Percentiles rank a stretch among this genome's conserved stretches.
Conservation (phyloP, 1,140 invertebrate species). For the Lamellibrachia luymesi region DNA sequence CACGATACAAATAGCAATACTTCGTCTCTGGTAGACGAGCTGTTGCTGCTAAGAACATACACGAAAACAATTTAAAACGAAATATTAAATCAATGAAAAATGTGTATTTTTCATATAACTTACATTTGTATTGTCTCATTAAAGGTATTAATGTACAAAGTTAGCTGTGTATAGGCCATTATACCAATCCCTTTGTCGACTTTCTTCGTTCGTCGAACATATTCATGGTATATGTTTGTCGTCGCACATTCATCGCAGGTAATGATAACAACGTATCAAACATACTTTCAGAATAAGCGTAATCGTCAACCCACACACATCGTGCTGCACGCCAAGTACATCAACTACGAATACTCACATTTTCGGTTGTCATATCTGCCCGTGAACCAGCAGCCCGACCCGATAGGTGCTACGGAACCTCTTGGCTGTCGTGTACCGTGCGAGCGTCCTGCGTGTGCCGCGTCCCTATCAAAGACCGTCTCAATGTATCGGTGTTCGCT, state of each 20-base stretch:
- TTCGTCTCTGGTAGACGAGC: not conserved
- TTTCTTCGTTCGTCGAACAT: not conserved
- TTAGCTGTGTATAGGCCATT: not conserved
- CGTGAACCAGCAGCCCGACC: not conserved
- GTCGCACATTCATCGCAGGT: not conserved
- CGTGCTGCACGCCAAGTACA: not conserved
- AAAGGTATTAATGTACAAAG: not conserved
- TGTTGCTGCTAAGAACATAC: not conserved
- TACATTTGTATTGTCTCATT: not conserved
- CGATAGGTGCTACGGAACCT: not conserved
- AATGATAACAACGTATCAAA: not conserved
- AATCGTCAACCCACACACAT: not conserved
- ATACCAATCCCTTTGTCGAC: not conserved
- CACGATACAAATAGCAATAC: not conserved
- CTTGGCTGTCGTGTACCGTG: not conserved
- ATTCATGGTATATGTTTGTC: not conserved
- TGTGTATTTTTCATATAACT: no score
- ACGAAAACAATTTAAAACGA: no score
- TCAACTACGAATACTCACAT: not conserved
- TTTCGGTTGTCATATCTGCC: not conserved
- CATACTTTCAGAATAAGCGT: not conserved
- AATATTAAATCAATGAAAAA: no score
- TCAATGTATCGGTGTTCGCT: not conserved
- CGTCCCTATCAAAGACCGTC: not conserved
- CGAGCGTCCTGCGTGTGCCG: not conserved